These are phyloP conservation scores for Acanthopleura granulata DNA, from an alignment of 2,888 invertebrate genomes.

Conservation along the genomic window DNA sequence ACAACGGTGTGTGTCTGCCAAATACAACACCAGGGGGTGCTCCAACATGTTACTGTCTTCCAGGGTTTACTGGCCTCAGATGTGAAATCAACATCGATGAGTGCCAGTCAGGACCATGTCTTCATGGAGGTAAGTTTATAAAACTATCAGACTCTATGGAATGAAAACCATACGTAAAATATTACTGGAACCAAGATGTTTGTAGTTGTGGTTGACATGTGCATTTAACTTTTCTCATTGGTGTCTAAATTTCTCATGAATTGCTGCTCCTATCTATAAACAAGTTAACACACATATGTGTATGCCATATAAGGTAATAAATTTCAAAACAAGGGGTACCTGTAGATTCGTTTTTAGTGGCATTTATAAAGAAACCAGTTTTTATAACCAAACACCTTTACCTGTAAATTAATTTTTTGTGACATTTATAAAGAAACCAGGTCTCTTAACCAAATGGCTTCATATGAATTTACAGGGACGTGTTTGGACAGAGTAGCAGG, in stretches of 20 bases:
- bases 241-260: background rate
- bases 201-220: too few relatives aligned
- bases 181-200: too few relatives aligned
- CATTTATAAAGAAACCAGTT: too few relatives aligned
- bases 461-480: slow-evolving; percentile 38
- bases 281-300: too few relatives aligned
- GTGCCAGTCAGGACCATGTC: slow-evolving; percentile 48
- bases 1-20: slow-evolving; percentile 55
- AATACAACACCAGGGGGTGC: slow-evolving; percentile 19
- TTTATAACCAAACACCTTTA: too few relatives aligned
- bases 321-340: too few relatives aligned
- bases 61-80: slow-evolving; percentile 51
- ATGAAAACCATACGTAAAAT: too few relatives aligned
- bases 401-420: too few relatives aligned
- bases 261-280: background rate
- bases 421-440: too few relatives aligned
- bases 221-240: background rate
- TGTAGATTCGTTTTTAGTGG: too few relatives aligned
- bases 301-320: too few relatives aligned
- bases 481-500: slow-evolving; percentile 55
- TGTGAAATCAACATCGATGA: slow-evolving; percentile 61
- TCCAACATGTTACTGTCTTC: slow-evolving; percentile 49
- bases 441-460: too few relatives aligned
- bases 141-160: background rate
- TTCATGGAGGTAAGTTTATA: slow-evolving; percentile 36